Percentiles rank a stretch among this genome's conserved stretches.
phyloP scores from a whole-genome alignment of 2,113 vertebrate genomes.

The Menura novaehollandiae region DNA sequence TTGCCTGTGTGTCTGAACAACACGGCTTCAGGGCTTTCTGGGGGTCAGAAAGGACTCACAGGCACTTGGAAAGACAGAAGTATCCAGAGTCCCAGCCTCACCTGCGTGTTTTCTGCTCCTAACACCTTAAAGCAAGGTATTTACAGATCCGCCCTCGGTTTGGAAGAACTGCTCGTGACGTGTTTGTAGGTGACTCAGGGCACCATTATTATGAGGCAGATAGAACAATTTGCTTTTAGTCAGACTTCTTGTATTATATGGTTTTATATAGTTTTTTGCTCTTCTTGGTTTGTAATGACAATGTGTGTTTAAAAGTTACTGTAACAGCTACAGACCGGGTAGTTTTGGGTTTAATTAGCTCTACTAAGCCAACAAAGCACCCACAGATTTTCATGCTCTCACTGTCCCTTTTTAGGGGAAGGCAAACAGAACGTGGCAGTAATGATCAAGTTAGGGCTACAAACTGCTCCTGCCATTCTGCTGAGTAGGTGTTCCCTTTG shows the following conservation, averaged over 20 bases:
- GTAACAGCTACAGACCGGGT: not conserved
- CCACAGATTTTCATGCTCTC: not conserved
- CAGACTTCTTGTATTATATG: not conserved
- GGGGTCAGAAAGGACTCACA: not conserved
- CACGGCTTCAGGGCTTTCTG: rapidly evolving
- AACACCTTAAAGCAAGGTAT: not conserved
- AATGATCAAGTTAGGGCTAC: not conserved
- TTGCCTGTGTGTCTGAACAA: not conserved
- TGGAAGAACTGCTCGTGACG: not conserved
- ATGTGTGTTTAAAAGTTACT: not conserved
- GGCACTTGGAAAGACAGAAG: not conserved
- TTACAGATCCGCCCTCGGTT: not conserved
- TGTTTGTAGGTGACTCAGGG: not conserved
- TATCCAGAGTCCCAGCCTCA: not conserved
- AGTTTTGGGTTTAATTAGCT: not conserved
- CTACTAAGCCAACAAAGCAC: not conserved
- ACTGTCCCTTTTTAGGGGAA: not conserved
- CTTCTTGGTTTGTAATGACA: not conserved
- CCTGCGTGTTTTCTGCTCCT: not conserved
- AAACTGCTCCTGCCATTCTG: not conserved
- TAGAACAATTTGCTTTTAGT: not conserved
- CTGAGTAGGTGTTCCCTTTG: not conserved
- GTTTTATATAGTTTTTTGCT: not conserved
- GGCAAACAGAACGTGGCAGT: not conserved
- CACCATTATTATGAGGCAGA: not conserved